Percentiles rank a stretch among this genome's conserved stretches.
Conservation (phyloP, 92 coral and sea anemone genomes). For the Epizoanthus ramosus region DNA sequence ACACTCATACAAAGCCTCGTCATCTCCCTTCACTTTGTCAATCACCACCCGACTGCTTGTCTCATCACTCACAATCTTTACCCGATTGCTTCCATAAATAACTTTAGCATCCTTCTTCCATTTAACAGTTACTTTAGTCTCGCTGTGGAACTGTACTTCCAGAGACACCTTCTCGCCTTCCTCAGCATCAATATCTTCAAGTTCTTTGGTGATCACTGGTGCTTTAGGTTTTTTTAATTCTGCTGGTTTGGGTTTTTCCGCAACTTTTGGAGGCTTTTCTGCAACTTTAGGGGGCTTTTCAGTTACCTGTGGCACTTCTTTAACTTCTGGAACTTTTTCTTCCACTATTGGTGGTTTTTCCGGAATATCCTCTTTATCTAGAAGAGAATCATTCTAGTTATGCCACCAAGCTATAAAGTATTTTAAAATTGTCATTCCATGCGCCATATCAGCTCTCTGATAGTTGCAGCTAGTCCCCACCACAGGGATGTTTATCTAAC, state of each 20-base stretch:
- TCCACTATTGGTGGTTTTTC: constrained; percentile 37
- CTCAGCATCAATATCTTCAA: constrained; percentile 67
- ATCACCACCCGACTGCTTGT: constrained; percentile 59
- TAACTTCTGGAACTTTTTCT: constrained; percentile 62
- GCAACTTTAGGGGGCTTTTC: constrained; percentile 47
- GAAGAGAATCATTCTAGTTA: too few species aligned
- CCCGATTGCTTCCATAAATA: constrained; percentile 35
- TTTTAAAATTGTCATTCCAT: too few species aligned
- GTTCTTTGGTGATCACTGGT: constrained; percentile 78
- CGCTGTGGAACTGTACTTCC: constrained; percentile 53
- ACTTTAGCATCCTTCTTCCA: constrained; percentile 70
- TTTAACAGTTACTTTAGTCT: constrained; percentile 48
- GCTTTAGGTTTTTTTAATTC: constrained; percentile 54
- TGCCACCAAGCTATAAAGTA: too few species aligned
- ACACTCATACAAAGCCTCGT: constrained; percentile 92
- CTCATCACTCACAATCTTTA: constrained; percentile 40
- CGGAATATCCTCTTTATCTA: constrained; percentile 30
- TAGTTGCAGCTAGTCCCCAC: too few species aligned
- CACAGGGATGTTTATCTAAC: too few species aligned
- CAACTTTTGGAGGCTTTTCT: constrained; percentile 47
- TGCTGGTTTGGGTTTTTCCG: constrained; percentile 49
- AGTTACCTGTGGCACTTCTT: constrained; percentile 47
- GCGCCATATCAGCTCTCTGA: too few species aligned
- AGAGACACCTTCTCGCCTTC: constrained; percentile 63
- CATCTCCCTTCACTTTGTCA: constrained; percentile 59